phyloP scores from a whole-genome alignment of 2,888 invertebrate genomes.

The Isoperla grammatica region DNA sequence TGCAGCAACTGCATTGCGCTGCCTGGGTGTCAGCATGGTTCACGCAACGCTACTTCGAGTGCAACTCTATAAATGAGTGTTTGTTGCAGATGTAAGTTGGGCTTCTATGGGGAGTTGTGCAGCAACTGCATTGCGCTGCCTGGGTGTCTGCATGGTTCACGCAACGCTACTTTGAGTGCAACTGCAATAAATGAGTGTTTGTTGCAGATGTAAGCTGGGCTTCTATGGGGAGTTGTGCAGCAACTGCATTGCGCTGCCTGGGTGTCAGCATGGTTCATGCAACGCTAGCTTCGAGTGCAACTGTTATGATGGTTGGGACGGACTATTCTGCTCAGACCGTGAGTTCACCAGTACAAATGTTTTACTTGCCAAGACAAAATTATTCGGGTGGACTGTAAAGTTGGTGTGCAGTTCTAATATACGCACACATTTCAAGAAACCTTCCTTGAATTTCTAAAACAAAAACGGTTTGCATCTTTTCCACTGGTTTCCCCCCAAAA shows the following conservation, averaged over 20 bases:
- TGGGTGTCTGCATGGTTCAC: conserved; percentile 81
- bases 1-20: conserved; percentile 82
- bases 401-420: background rate
- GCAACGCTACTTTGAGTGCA: conserved; percentile 81
- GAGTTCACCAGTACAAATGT: too few species aligned
- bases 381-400: background rate
- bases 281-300: conserved; percentile 82
- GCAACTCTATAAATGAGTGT: conserved; percentile 80
- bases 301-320: conserved; percentile 82
- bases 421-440: background rate
- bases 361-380: too few species aligned
- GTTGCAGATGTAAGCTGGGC: conserved; percentile 39
- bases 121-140: conserved; percentile 80
- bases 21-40: conserved; percentile 82
- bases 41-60: conserved; percentile 80
- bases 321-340: conserved; percentile 84
- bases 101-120: conserved; percentile 79
- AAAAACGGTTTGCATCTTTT: conserved; percentile 16
- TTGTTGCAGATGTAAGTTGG: conserved; percentile 73
- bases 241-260: conserved; percentile 78
- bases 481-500: too few species aligned
- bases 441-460: background rate
- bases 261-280: conserved; percentile 82
- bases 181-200: too few species aligned
- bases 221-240: conserved; percentile 81